Evolutionary conservation across 2,888 invertebrate genomes (phyloP), one percentile per base, ranked within the genome.

Genomic region (Limnephilus marmoratus): DNA sequence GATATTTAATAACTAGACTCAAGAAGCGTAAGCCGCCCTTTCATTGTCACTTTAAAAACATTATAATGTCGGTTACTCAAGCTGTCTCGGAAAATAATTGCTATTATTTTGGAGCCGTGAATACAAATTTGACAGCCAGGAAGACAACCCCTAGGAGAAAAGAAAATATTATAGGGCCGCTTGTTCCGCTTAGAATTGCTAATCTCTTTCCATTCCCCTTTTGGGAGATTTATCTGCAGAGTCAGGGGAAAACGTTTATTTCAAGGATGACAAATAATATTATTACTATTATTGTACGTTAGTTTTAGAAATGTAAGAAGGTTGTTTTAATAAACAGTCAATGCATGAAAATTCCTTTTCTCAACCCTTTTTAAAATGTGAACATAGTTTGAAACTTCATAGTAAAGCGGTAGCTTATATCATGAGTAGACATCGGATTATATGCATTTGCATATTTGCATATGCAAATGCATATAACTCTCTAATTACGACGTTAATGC

Each of bases 131-230:
- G 87, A 87, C 87, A 87, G 34, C 7, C 49, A 29, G 68, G 68
- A 87, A 68, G 53, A 53, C 13, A 45, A 31, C 34, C 53, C 87
- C 29, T 11, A 34, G 53, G 34, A 87, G 87, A 87, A 87, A 87
- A 87, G 31, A 87, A 87, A 87, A 68, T 87, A 87, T 87, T 53
- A 87, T 68, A 29, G 31, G 68, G 87, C 29, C 34, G 87, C 53
- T 34, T 80, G 87, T 85, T 80, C 82, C 81, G 90, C 90, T 92
- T 92, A 90, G 92, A 92, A 92, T 92, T 92, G 92, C 92, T 92
- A 92, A 92, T 92, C 85, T 87, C 29, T 68, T 49, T 86, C n/a
- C 29, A 29, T 41, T 86, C 85, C 85, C 37, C n/a, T 86, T 68
- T 29, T 15, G 87, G 68, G 24, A 87, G 87, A 87, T 87, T 87